Conservation (phyloP, 2,888 invertebrate species). For the Mesorhabditis belari region DNA sequence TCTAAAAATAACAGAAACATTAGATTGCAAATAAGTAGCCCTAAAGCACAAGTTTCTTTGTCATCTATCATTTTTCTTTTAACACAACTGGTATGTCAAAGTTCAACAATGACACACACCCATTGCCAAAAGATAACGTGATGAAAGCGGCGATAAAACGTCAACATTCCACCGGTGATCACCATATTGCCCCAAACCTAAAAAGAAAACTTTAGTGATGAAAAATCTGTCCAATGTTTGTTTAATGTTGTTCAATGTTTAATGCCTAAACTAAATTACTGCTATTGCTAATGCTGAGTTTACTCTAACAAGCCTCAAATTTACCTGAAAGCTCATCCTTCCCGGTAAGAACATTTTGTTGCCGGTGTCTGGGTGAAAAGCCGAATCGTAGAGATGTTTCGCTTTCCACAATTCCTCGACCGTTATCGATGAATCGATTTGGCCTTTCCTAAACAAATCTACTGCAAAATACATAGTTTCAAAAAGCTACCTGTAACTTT, state of each 20-base stretch:
- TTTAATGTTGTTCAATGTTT: no score
- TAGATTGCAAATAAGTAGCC: no score
- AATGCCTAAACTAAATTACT: no score
- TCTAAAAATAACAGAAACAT: background rate
- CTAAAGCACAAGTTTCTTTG: no score
- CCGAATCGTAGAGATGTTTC: constrained; percentile 91
- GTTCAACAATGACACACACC: no score
- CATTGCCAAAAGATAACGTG: constrained; percentile 95
- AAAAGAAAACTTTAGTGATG: background rate
- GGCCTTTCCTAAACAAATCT: constrained; percentile 54
- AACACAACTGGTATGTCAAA: no score
- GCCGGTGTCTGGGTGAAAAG: constrained; percentile 93
- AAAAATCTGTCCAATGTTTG: background rate
- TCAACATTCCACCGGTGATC: constrained; percentile 92
- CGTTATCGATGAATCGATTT: constrained; percentile 62
- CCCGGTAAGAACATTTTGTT: constrained; percentile 87
- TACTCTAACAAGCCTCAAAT: no score
- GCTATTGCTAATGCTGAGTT: no score
- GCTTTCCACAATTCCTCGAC: constrained; percentile 79
- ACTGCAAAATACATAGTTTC: background rate
- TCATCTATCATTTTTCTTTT: no score
- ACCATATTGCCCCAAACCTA: constrained; percentile 82
- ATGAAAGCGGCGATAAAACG: constrained; percentile 77
- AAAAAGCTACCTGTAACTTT: constrained; percentile 65
- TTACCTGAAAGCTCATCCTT: constrained; percentile 90